Percentiles rank a stretch among this genome's conserved stretches.
phyloP scores from a whole-genome alignment of 2,888 invertebrate genomes.

The Cosmopolites sordidus region DNA sequence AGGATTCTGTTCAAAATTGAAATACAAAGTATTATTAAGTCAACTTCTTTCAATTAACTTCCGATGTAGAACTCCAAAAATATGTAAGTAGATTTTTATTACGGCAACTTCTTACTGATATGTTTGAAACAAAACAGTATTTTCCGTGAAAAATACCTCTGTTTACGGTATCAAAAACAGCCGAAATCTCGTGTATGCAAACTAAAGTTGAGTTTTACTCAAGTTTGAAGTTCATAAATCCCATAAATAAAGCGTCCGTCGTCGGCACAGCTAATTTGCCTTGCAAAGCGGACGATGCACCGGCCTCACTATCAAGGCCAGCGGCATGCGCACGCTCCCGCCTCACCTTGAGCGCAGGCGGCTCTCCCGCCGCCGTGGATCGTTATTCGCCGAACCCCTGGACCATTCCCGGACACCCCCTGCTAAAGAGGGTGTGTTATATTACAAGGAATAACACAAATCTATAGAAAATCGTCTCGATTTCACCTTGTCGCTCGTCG shows the following conservation, averaged over 20 bases:
- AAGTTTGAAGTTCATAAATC: conserved; percentile 50
- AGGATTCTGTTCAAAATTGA: too few relatives aligned
- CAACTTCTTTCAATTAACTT: too few relatives aligned
- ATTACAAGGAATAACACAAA: conserved; percentile 22
- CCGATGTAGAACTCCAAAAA: too few relatives aligned
- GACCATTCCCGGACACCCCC: conserved; percentile 43
- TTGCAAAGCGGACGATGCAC: conserved; percentile 49
- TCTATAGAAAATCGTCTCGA: conserved; percentile 14
- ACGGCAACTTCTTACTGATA: too few relatives aligned
- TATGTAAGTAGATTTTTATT: too few relatives aligned
- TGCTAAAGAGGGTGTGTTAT: conserved; percentile 25
- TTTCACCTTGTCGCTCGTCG: neutral
- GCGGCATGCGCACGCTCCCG: conserved; percentile 30
- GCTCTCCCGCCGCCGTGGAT: conserved; percentile 43
- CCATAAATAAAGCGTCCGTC: conserved; percentile 46
- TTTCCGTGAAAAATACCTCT: too few relatives aligned
- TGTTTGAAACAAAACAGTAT: too few relatives aligned
- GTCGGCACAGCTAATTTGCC: conserved; percentile 44
- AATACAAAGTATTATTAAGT: too few relatives aligned
- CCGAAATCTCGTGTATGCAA: conserved; percentile 21
- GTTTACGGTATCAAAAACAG: conserved; percentile 12
- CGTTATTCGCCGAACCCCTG: conserved; percentile 49
- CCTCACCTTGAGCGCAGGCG: conserved; percentile 30
- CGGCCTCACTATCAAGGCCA: conserved; percentile 30
- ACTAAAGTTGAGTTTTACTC: conserved; percentile 19